These are phyloP conservation scores for Macaca nemestrina DNA, from an alignment of 2,113 vertebrate genomes.

Conservation along the genomic window DNA sequence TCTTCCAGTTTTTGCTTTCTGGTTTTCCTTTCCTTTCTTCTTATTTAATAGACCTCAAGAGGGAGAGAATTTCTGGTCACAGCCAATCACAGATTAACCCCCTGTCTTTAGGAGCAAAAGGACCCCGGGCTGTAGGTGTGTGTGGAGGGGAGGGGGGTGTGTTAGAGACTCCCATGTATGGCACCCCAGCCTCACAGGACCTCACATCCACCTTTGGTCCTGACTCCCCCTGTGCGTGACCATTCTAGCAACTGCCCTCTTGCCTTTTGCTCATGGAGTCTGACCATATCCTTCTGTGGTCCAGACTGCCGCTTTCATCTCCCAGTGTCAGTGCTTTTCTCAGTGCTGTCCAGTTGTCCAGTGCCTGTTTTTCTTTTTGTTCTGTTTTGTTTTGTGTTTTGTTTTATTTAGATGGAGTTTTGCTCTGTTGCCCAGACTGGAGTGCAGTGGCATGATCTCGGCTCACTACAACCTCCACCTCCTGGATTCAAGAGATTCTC, in stretches of 20 bases:
- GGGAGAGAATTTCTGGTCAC: not conserved
- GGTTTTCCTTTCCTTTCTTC: slow-evolving; percentile 63
- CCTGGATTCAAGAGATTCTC: too few relatives aligned
- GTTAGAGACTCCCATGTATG: not conserved
- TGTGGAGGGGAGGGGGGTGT: not conserved
- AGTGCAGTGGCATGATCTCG: too few relatives aligned
- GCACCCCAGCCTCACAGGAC: not conserved
- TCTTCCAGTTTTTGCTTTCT: slow-evolving; percentile 52
- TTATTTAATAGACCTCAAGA: slow-evolving; percentile 46
- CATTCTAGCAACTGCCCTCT: not conserved
- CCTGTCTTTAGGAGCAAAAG: not conserved
- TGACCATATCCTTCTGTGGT: accelerated
- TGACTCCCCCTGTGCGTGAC: not conserved
- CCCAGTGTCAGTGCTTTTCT: not conserved
- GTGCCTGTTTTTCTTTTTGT: too few relatives aligned
- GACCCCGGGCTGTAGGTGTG: not conserved
- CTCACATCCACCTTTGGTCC: not conserved
- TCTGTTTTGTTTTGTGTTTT: too few relatives aligned
- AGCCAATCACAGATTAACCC: not conserved
- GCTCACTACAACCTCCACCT: too few relatives aligned
- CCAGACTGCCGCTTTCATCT: not conserved
- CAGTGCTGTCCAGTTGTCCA: not conserved
- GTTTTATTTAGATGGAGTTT: too few relatives aligned
- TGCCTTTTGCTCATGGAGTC: not conserved
- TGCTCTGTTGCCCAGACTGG: too few relatives aligned